Conservation (phyloP, 1,140 invertebrate species). For the Leptonema lineaticorne region DNA sequence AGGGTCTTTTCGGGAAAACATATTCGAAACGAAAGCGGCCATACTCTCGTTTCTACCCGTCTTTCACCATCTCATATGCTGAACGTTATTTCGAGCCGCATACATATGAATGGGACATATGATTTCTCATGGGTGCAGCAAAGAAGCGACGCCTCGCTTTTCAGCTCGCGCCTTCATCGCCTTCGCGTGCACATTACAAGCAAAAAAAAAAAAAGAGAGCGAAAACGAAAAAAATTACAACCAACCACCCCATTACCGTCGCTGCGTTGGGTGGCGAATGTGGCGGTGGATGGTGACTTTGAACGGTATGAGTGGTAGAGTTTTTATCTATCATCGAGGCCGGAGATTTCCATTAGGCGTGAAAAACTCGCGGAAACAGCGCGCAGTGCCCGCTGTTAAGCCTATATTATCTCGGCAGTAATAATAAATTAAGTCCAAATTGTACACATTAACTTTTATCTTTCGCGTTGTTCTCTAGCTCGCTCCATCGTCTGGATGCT, state of each 20-base stretch:
- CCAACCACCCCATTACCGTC: slow-evolving; percentile 24
- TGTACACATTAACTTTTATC: slow-evolving; percentile 43
- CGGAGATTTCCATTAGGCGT: slow-evolving; percentile 38
- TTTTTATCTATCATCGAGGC: slow-evolving; percentile 35
- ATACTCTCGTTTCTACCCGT: background rate
- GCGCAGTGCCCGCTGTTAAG: slow-evolving; percentile 36
- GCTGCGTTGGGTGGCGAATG: background rate
- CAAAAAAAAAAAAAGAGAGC: slow-evolving; percentile 1
- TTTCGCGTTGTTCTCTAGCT: slow-evolving; percentile 35
- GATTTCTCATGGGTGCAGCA: slow-evolving; percentile 42
- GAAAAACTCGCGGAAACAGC: slow-evolving; percentile 30
- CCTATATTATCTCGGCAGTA: slow-evolving; percentile 42
- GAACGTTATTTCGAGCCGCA: slow-evolving; percentile 40
- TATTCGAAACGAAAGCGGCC: too few species aligned
- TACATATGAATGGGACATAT: slow-evolving; percentile 42
- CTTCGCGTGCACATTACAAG: slow-evolving; percentile 3
- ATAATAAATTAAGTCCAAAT: slow-evolving; percentile 42
- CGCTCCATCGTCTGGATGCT: too few species aligned
- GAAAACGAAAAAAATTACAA: slow-evolving; percentile 4
- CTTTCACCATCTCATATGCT: slow-evolving; percentile 37
- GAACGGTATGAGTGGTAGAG: background rate
- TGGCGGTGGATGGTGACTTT: background rate
- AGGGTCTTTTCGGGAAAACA: too few species aligned
- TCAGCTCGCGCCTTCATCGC: slow-evolving; percentile 15
- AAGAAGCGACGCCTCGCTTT: slow-evolving; percentile 39